Evolutionary conservation across 2,888 invertebrate genomes (phyloP), one percentile per base, ranked within the genome.

Genomic region (Catotricha subobsoleta): DNA sequence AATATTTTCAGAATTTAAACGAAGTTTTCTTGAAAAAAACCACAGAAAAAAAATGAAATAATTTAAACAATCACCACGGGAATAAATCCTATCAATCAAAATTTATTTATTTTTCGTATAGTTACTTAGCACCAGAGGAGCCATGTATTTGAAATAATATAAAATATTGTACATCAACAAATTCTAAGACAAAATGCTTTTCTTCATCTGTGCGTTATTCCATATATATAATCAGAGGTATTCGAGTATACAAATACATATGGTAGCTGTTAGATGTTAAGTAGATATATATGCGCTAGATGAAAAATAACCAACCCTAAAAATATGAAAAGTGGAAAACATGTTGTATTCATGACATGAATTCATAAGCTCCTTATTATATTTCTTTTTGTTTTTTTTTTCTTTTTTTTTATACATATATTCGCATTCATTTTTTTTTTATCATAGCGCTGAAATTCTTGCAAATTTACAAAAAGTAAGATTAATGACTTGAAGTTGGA

Each of bases 401-500:
- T n/a, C 19, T 19, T 12, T 19, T 6, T 8, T 25, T 10, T 10
- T 8, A 25, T 8, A 7, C 25, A 25, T 7, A 25, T 25, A 25
- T 25, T 25, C 10, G 8, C 7, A 25, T 10, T 7, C 10, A 10
- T 25, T 25, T 25, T 25, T 25, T 7, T 25, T 10, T 7, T 8
- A 25, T 7, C 25, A 18, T 39, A 28, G 29, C n/a, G 19, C 29
- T 15, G 40, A 25, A 23, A 15, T 29, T 33, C 16, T 28, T 38
- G 31, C 15, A 20, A 23, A 23, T 23, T 16, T 29, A 30, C 39
- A 39, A 30, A 30, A 39, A 40, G 33, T 31, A 40, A 40, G 40
- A 40, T 40, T 40, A 34, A 40, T 40, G 40, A 40, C 28, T 21
- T 8, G 15, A 40, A 40, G 40, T 40, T 40, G 29, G 27, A 34